These are phyloP conservation scores for Conistra vaccinii DNA, from an alignment of 2,888 invertebrate genomes.

Conservation along the genomic window DNA sequence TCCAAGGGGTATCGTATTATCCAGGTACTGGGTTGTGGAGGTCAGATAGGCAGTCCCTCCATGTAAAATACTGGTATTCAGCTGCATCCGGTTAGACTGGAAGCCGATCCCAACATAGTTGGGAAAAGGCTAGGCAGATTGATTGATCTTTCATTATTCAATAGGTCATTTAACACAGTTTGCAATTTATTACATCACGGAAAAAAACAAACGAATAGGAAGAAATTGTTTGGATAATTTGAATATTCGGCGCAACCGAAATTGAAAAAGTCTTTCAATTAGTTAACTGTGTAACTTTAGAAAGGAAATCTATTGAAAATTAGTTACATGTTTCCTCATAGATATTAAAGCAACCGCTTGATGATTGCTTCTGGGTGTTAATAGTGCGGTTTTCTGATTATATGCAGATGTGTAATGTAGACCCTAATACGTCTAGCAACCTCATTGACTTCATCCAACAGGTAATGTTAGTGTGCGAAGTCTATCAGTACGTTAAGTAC, in stretches of 20 bases:
- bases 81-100: no score
- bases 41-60: no score
- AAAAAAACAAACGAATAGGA: neutral
- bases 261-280: conserved; percentile 21
- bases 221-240: conserved; percentile 12
- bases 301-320: conserved; percentile 69
- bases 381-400: conserved; percentile 58
- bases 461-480: conserved; percentile 19
- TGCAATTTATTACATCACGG: conserved; percentile 24
- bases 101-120: no score
- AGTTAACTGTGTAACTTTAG: conserved; percentile 58
- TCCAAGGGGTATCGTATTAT: no score
- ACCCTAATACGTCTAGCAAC: conserved; percentile 47
- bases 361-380: conserved; percentile 68
- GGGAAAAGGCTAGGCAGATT: no score
- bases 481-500: neutral
- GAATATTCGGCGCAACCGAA: conserved; percentile 13
- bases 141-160: conserved; percentile 17
- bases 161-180: conserved; percentile 9
- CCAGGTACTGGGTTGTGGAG: no score
- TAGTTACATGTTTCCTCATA: conserved; percentile 66
- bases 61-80: no score
- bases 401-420: conserved; percentile 59
- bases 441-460: conserved; percentile 36
- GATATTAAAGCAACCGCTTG: conserved; percentile 41